Base-by-base conservation (phyloP, 2,888 invertebrate species). In the Polymixis lichenea region DNA sequence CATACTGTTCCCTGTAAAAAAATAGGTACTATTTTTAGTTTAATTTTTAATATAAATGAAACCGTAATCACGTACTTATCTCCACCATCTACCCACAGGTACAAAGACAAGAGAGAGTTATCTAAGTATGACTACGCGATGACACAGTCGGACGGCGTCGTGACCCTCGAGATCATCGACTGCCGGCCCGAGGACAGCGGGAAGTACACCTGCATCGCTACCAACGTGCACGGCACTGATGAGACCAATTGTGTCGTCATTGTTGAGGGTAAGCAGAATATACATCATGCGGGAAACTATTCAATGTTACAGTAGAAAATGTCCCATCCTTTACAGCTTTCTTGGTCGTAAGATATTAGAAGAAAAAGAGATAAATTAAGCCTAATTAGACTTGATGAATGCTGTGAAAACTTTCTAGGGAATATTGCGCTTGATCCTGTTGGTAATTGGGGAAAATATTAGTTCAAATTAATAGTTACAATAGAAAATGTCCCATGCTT, bases 181-280 rank as follows among this genome's bases (percentile, higher is more conserved):
- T 99, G 99, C 93, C 98, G 98, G 90, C 98, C 99, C 0, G 98
- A 98, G 78, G 99, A 99, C 97, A 99, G 99, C 83, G 99, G 99
- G 87, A 99, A 98, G 93, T 99, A 99, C 96, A 97, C 98, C 62
- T 99, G 99, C 94, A 97, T 98, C 55, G 99, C 99, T 28, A 98
- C 98, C 86, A 99, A 99, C 96, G 97, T 97, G 71, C 98, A 99
- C 92, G 99, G 99, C 89, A 98, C 98, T 51, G 99, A 99, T 90
- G 99, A 99, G 97, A 99, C 99, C 25, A 98, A 98, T 84, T 99
- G 99, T 94, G 99, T 99, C 88, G 98, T 99, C 78, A 99, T 99
- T 90, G 99, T 99, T 89, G 99, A 99, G 97, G 99, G 99, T 98
- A 97, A 95, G 91, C 65, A 25, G 4, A 49, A 17, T 0, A 43